Percentiles rank a stretch among this genome's conserved stretches.
Evolutionary conservation across 2,113 vertebrate species (phyloP).

Genomic region (Calypte anna): DNA sequence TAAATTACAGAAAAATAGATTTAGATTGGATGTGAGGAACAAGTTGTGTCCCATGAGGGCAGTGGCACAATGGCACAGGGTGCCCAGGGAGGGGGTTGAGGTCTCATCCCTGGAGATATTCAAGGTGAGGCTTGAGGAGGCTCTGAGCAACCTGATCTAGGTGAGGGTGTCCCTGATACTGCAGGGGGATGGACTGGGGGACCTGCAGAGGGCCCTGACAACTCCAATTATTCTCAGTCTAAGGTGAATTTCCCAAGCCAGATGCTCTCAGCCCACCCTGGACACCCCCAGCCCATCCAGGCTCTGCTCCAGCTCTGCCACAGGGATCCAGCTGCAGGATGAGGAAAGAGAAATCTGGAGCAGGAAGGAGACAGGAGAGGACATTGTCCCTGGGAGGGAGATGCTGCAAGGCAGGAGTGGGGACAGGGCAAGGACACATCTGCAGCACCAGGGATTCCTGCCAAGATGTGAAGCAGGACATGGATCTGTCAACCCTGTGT

Average conservation of each 20-base stretch:
- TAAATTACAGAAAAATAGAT: too few species aligned
- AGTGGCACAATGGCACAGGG: too few species aligned
- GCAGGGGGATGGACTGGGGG: too few species aligned
- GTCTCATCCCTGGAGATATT: too few species aligned
- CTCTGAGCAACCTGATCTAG: too few species aligned
- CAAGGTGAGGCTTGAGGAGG: too few species aligned
- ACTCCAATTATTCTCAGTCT: too few species aligned
- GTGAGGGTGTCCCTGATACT: too few species aligned
- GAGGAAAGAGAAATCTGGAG: fast-evolving
- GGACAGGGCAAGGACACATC: neutral
- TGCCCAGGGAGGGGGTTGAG: too few species aligned
- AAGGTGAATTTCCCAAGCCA: fast-evolving
- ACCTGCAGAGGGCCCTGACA: too few species aligned
- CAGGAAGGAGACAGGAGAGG: neutral
- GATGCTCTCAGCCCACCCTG: neutral
- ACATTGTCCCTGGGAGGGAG: neutral
- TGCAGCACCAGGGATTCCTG: neutral
- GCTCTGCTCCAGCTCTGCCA: fast-evolving
- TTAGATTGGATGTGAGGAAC: too few species aligned
- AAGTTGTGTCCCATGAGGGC: too few species aligned
- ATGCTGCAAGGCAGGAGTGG: neutral
- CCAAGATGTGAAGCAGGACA: conserved; percentile 4
- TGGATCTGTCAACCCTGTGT: neutral
- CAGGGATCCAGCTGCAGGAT: neutral
- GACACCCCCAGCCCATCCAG: fast-evolving